A percentile compares a stretch with the other conserved stretches of the same genome.
Conservation (phyloP, 1,140 invertebrate genomes). For the Anastatus disparis region DNA sequence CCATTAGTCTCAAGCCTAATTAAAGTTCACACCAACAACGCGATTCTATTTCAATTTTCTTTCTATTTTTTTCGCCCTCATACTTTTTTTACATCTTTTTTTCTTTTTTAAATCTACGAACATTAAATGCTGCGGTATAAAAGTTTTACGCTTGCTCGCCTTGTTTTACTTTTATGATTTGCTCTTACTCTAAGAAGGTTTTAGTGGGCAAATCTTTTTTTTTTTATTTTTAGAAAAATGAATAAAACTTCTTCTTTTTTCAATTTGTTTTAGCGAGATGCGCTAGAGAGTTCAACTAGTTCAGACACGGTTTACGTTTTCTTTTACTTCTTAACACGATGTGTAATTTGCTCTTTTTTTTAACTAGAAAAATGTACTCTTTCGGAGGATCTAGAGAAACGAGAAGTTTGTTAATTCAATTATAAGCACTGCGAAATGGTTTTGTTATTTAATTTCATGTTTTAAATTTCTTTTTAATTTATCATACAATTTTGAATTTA, state of each 20-base stretch:
- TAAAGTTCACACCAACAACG: conserved; percentile 4
- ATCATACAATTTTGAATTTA: no score
- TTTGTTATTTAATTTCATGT: no score
- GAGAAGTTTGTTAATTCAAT: no score
- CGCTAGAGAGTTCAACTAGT: neutral
- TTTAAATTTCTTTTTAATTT: no score
- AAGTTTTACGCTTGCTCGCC: conserved; percentile 23
- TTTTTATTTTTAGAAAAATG: no score
- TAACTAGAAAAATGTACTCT: no score
- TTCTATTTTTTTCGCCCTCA: neutral
- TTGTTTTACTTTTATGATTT: neutral
- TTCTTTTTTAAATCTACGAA: neutral
- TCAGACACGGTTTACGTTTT: neutral
- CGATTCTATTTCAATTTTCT: neutral
- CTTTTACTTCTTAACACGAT: neutral
- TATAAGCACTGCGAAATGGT: no score
- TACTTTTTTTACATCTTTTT: no score
- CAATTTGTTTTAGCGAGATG: neutral
- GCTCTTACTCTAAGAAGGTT: conserved; percentile 8
- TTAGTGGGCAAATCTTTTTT: conserved; percentile 11
- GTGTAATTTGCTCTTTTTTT: no score
- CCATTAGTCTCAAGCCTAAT: conserved; percentile 22
- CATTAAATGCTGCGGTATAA: neutral
- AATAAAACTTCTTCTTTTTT: conserved; percentile 8
- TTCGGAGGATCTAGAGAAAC: no score